Conservation (phyloP, 2,113 vertebrate species). For the Naja naja region DNA sequence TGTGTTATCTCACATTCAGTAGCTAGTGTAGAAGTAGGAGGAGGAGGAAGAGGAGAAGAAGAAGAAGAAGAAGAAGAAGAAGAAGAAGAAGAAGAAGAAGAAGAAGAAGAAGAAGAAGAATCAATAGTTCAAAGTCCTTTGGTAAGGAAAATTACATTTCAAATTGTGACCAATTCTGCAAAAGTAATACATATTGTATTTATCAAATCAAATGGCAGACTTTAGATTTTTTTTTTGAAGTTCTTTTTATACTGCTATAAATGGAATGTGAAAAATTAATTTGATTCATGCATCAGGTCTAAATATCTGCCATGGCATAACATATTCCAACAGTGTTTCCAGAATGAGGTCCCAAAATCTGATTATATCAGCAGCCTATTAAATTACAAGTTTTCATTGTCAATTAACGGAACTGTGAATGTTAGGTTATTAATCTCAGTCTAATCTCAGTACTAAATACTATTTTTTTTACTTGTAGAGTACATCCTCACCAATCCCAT, state of each 20-base stretch:
- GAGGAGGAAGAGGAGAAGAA: too few species aligned
- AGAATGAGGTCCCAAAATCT: not conserved
- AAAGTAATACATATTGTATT: not conserved
- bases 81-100: too few species aligned
- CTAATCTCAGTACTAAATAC: not conserved
- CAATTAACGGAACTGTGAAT: not conserved
- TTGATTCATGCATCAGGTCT: not conserved
- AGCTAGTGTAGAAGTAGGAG: conserved; percentile 4
- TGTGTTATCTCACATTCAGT: conserved; percentile 44
- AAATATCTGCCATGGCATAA: not conserved
- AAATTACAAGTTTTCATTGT: not conserved
- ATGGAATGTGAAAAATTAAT: not conserved
- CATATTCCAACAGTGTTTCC: not conserved
- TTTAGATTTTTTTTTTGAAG: not conserved
- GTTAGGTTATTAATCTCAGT: not conserved
- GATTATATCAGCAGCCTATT: not conserved
- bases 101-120: not conserved
- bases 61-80: too few species aligned
- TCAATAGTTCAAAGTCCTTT: conserved; percentile 26
- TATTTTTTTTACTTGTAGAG: not conserved
- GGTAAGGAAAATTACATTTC: conserved; percentile 21
- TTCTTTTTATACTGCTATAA: not conserved
- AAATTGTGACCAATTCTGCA: not conserved
- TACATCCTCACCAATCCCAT: not conserved
- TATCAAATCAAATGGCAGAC: not conserved